Evolutionary conservation across 2,797 vertebrate species (phyloP), one percentile per base, ranked within the genome.

Genomic region (Lophura swinhoii): DNA sequence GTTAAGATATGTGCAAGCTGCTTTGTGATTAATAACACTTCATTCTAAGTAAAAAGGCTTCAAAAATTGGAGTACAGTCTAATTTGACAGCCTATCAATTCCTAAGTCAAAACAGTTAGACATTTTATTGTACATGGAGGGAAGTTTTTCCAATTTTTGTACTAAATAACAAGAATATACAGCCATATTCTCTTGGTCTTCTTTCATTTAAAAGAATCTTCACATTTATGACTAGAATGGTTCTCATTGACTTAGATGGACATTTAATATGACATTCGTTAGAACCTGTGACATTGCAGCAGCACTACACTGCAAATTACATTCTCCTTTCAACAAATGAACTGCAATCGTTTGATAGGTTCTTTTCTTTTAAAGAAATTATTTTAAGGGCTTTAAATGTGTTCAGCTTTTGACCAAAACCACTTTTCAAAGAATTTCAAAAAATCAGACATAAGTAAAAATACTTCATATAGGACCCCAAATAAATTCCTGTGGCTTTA

Each of bases 241-340:
- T 89, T 93, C 75, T 92, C 71, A 70, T 80, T 95, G 41, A 33
- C 28, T 93, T 93, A 96, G 56, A 69, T 24, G 96, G 83, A 88
- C 39, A 85, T 94, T 96, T 96, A 96, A 93, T 94, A 96, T 84
- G 82, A 92, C 87, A 76, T 94, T 94, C 87, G 91, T 49, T 88
- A 78, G 96, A 96, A 96, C 75, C 28, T 68, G 26, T 89, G 76
- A 89, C 48, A 95, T 80, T 78, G 95, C 95, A 96, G 88, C 85
- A 94, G 89, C 83, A 93, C 60, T 73, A 84, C 33, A 70, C 29
- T 94, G 69, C 78, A 97, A 94, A 93, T 92, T 28, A 91, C 70
- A 96, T 88, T 91, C 66, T 71, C n/a, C 7, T 5, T 93, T 85
- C 60, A 92, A 72, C 46, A 93, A 78, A 51, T 59, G 79, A 94